phyloP scores from a whole-genome alignment of 2,113 vertebrate genomes.

The Lonchura striata region DNA sequence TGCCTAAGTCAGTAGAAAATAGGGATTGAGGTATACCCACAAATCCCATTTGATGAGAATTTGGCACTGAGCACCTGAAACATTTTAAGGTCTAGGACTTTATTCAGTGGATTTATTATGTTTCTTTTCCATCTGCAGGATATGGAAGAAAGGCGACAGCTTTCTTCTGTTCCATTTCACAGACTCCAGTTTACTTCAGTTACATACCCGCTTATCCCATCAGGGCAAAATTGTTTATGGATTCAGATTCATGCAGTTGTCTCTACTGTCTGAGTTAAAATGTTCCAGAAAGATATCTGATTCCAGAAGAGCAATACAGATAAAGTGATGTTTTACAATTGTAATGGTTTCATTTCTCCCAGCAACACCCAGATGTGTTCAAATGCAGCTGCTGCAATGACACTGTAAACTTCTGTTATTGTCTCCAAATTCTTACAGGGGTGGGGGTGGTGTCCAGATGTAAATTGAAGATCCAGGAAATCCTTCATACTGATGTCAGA shows the following conservation, averaged over 20 bases:
- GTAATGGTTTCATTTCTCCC: neutral
- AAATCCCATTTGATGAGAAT: neutral
- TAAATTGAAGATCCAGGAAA: neutral
- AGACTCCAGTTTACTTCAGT: neutral
- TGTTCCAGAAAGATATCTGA: neutral
- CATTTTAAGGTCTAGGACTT: neutral
- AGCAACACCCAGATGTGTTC: neutral
- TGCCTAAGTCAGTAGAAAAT: neutral
- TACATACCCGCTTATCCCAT: neutral
- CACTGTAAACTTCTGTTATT: neutral
- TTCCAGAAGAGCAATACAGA: neutral
- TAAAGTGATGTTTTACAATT: neutral
- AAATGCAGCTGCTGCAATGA: neutral
- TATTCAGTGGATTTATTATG: neutral
- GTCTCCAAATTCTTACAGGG: neutral
- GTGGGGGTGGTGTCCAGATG: fast-evolving
- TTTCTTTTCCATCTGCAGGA: neutral
- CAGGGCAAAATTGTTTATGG: neutral
- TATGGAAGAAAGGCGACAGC: neutral
- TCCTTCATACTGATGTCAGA: neutral
- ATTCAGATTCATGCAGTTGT: neutral
- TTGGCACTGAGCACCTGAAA: neutral
- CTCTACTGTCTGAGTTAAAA: neutral
- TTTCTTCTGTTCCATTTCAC: neutral
- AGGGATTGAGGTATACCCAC: neutral